A percentile compares a stretch with the other conserved stretches of the same genome.
These are phyloP conservation scores for Hyaena hyaena DNA, from an alignment of 2,113 vertebrate genomes.

Conservation along the genomic window DNA sequence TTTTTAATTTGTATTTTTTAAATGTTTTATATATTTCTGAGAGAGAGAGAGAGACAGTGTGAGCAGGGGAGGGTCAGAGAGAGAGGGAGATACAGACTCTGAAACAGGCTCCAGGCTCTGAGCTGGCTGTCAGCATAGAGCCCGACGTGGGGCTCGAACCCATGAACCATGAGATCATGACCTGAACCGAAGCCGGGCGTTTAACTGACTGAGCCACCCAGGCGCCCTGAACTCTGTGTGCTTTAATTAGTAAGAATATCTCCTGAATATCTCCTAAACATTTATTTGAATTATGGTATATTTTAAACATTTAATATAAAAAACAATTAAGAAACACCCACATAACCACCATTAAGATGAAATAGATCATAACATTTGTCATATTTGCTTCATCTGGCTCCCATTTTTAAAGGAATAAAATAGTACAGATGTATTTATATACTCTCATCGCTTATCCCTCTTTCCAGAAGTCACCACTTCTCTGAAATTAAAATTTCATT, in stretches of 20 bases:
- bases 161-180: too few species aligned
- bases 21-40: too few species aligned
- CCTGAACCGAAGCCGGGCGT: too few species aligned
- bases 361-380: background rate
- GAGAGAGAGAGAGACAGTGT: too few species aligned
- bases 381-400: background rate
- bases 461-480: background rate
- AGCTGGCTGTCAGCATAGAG: too few species aligned
- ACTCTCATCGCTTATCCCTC: background rate
- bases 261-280: background rate
- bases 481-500: slow-evolving; percentile 6
- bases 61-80: too few species aligned
- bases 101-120: too few species aligned
- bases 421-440: background rate
- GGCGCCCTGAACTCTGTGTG: background rate
- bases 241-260: slow-evolving; percentile 23
- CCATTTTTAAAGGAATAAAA: background rate
- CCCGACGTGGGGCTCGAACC: too few species aligned
- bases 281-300: slow-evolving; percentile 21
- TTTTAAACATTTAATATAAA: background rate
- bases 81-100: too few species aligned
- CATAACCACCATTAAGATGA: background rate
- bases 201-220: too few species aligned
- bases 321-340: background rate
- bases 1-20: too few species aligned